Percentiles rank a stretch among this genome's conserved stretches.
These are phyloP conservation scores for Heterocephalus glaber DNA, from an alignment of 2,113 vertebrate species.

Conservation along the genomic window DNA sequence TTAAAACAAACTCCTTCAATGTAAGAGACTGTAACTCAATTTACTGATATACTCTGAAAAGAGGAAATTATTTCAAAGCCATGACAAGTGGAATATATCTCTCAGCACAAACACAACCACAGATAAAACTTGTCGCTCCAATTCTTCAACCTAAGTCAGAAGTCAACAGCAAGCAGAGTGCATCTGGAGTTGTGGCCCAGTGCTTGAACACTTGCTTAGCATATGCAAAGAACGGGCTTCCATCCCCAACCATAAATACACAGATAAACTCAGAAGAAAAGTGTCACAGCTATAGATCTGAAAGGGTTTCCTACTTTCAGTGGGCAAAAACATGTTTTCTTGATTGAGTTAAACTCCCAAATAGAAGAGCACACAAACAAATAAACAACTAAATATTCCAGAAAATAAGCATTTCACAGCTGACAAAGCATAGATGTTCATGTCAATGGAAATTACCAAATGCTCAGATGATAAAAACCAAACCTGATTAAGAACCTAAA, in stretches of 20 bases:
- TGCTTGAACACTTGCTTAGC: not conserved
- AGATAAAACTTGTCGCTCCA: not conserved
- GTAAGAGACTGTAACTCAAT: not conserved
- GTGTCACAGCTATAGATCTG: not conserved
- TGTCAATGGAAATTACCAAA: not conserved
- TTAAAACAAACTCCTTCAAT: not conserved
- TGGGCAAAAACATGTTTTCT: not conserved
- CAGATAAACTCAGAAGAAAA: not conserved
- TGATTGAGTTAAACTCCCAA: not conserved
- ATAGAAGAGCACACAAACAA: not conserved
- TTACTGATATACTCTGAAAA: not conserved
- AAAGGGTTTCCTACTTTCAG: not conserved
- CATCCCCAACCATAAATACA: not conserved
- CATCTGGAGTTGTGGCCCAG: accelerated
- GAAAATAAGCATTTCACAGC: not conserved
- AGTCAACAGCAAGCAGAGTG: not conserved
- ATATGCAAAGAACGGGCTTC: not conserved
- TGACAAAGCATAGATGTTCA: not conserved
- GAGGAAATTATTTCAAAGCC: not conserved
- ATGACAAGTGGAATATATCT: not conserved
- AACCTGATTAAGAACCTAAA: not conserved
- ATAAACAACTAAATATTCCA: not conserved
- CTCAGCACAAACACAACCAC: not conserved
- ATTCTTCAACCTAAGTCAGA: not conserved
- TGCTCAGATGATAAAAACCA: not conserved